Conservation (phyloP, 1,140 invertebrate genomes). For the Macrobrachium nipponense region DNA sequence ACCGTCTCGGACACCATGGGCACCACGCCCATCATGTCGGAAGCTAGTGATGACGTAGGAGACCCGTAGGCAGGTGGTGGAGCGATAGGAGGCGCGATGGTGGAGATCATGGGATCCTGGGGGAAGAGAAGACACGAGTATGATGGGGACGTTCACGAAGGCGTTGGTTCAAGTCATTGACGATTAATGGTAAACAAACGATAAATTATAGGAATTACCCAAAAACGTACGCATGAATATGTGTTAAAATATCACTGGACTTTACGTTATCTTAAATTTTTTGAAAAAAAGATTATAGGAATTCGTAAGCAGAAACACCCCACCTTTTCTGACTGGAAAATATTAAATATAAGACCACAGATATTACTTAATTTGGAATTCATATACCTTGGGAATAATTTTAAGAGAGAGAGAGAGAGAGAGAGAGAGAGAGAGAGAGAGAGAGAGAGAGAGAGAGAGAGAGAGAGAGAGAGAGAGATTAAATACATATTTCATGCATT, state of each 20-base stretch:
- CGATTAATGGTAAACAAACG: no score
- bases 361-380: no score
- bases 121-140: background rate
- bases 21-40: constrained; percentile 43
- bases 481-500: background rate
- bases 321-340: no score
- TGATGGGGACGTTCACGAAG: no score
- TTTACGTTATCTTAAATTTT: no score
- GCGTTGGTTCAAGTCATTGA: no score
- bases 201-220: no score
- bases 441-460: background rate
- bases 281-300: no score
- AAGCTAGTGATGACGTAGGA: constrained; percentile 42
- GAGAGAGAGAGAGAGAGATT: background rate
- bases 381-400: background rate
- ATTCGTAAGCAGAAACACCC: background rate
- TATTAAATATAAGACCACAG: no score
- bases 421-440: background rate
- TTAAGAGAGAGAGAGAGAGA: background rate
- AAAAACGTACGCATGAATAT: no score
- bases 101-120: constrained; percentile 54
- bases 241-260: no score
- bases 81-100: constrained; percentile 54
- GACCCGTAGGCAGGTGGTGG: constrained; percentile 60
- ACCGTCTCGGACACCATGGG: constrained; percentile 58